Conservation (phyloP, 2,113 vertebrate genomes). For the Chionis minor region DNA sequence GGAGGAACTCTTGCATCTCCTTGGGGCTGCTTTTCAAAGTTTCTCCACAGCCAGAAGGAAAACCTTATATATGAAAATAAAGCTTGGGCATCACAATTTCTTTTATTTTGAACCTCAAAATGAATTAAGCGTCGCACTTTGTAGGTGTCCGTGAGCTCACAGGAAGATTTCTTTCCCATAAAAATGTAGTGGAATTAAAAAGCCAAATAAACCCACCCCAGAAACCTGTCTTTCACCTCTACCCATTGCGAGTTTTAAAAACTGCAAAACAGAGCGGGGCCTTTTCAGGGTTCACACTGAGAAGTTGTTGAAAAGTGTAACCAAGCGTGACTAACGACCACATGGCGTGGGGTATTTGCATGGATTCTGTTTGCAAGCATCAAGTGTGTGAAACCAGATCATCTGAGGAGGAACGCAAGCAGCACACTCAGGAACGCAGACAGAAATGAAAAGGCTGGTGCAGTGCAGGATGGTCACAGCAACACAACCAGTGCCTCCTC, state of each 20-base stretch:
- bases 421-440: neutral
- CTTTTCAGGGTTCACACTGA: neutral
- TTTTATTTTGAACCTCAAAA: slow-evolving; percentile 11
- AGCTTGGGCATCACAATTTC: neutral
- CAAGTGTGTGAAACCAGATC: neutral
- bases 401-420: neutral
- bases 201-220: neutral
- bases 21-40: slow-evolving; percentile 54
- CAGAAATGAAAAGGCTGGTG: neutral
- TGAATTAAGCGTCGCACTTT: neutral
- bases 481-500: neutral
- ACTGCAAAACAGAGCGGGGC: neutral
- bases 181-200: neutral
- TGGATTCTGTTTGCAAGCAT: slow-evolving; percentile 31
- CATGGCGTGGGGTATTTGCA: slow-evolving; percentile 3
- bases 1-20: slow-evolving; percentile 64
- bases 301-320: slow-evolving; percentile 56
- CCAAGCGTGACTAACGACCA: slow-evolving; percentile 28
- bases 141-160: neutral
- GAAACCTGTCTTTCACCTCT: neutral
- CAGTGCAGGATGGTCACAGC: neutral
- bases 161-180: slow-evolving; percentile 12
- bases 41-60: slow-evolving; percentile 13
- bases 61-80: slow-evolving; percentile 51
- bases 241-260: slow-evolving; percentile 9